A percentile compares a stretch with the other conserved stretches of the same genome.
Conservation (phyloP, 2,888 invertebrate species). For the Nomada ruficornis region DNA sequence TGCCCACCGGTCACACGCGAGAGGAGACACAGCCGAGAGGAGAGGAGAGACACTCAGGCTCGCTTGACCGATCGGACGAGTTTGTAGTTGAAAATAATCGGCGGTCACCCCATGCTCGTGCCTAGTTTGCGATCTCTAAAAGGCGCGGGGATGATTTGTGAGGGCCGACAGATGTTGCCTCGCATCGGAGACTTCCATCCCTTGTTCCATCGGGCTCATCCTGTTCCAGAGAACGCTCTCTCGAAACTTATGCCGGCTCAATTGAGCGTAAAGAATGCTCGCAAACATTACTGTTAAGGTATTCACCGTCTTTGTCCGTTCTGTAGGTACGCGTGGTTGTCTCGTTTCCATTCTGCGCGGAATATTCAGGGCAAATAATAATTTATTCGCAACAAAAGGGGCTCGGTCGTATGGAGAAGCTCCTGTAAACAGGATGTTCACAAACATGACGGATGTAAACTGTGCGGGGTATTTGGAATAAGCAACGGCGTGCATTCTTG, state of each 20-base stretch:
- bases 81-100: slow-evolving; percentile 68
- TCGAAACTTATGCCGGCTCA: slow-evolving; percentile 37
- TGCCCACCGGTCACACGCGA: slow-evolving; percentile 56
- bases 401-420: neutral
- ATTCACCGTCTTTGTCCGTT: neutral
- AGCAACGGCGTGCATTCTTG: neutral
- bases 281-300: slow-evolving; percentile 49
- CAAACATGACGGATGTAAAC: slow-evolving; percentile 24
- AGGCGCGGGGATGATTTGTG: slow-evolving; percentile 71
- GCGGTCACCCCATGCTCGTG: slow-evolving; percentile 65
- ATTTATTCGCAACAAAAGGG: slow-evolving; percentile 55
- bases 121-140: slow-evolving; percentile 57
- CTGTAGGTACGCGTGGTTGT: neutral
- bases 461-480: neutral
- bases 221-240: slow-evolving; percentile 12
- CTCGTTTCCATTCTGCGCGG: neutral
- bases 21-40: slow-evolving; percentile 1
- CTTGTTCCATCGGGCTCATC: slow-evolving; percentile 40
- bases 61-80: slow-evolving; percentile 68
- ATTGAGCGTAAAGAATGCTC: slow-evolving; percentile 52
- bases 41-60: slow-evolving; percentile 15
- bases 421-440: slow-evolving; percentile 47
- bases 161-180: slow-evolving; percentile 65
- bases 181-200: slow-evolving; percentile 36
- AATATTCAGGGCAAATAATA: slow-evolving; percentile 55